Percentiles rank a stretch among this genome's conserved stretches.
These are phyloP conservation scores for Physocephala rufipes DNA, from an alignment of 2,888 invertebrate genomes.

Conservation along the genomic window DNA sequence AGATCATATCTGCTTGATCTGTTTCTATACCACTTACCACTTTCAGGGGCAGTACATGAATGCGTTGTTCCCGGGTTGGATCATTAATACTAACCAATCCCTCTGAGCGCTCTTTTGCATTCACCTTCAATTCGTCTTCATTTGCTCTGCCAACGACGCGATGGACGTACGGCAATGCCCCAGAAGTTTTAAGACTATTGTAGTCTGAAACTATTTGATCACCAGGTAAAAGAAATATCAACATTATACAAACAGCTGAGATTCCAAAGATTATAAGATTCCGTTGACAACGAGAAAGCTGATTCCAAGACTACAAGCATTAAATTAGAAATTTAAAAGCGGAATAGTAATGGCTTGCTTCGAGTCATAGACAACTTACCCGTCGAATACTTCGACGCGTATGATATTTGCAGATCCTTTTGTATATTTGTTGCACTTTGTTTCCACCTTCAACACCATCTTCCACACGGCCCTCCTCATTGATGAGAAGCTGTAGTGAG, in stretches of 20 bases:
- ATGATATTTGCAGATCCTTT: slow-evolving; percentile 41
- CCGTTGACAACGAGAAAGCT: slow-evolving; percentile 82
- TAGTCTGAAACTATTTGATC: slow-evolving; percentile 54
- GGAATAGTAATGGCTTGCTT: background rate
- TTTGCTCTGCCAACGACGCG: slow-evolving; percentile 46
- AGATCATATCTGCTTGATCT: background rate
- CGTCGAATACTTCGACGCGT: slow-evolving; percentile 61
- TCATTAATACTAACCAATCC: slow-evolving; percentile 23
- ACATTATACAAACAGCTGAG: slow-evolving; percentile 69
- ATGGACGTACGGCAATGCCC: slow-evolving; percentile 46
- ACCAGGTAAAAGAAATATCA: slow-evolving; percentile 70
- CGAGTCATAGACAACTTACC: slow-evolving; percentile 50
- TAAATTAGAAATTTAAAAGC: background rate
- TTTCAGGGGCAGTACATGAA: slow-evolving; percentile 44
- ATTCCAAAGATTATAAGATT: slow-evolving; percentile 76
- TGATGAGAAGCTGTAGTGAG: slow-evolving; percentile 56
- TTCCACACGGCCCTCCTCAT: slow-evolving; percentile 45
- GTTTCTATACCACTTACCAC: slow-evolving; percentile 37
- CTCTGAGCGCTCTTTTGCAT: slow-evolving; percentile 29
- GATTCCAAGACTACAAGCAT: slow-evolving; percentile 81
- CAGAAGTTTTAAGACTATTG: slow-evolving; percentile 42
- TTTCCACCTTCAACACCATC: slow-evolving; percentile 10
- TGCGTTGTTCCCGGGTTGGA: slow-evolving; percentile 39
- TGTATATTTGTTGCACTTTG: slow-evolving; percentile 21
- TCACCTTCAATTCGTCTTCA: slow-evolving; percentile 25